Percentiles rank a stretch among this genome's conserved stretches.
These are phyloP conservation scores for Cenopis cana DNA, from an alignment of 2,888 invertebrate species.

Conservation along the genomic window DNA sequence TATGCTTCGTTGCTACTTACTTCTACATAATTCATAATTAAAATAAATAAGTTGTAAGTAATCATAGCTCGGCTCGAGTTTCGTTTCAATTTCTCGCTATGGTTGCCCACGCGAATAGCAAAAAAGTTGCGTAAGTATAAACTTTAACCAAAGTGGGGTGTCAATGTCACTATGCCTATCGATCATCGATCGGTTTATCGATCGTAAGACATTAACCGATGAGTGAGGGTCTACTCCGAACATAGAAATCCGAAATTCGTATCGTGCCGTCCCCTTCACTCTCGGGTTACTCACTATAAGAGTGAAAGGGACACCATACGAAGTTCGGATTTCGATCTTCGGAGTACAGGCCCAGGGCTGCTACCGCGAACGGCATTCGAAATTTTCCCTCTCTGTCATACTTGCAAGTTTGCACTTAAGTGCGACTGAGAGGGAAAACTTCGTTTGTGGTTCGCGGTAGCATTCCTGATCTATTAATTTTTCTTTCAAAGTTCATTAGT, in stretches of 20 bases:
- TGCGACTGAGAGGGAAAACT: too few species aligned
- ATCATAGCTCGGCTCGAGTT: not conserved
- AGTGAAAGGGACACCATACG: too few species aligned
- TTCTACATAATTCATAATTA: conserved; percentile 26
- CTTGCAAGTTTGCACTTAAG: too few species aligned
- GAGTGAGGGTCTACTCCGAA: too few species aligned
- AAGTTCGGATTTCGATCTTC: too few species aligned
- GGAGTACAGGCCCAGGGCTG: too few species aligned
- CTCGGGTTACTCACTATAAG: too few species aligned
- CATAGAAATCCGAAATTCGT: too few species aligned
- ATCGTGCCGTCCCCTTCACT: too few species aligned
- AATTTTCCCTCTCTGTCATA: too few species aligned
- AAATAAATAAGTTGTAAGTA: conserved; percentile 31
- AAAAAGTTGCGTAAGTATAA: not conserved
- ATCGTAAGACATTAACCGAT: not conserved
- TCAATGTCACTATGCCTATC: not conserved
- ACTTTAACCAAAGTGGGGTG: not conserved
- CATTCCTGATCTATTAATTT: not conserved
- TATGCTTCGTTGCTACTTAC: conserved; percentile 29
- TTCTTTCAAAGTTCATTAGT: not conserved
- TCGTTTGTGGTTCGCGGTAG: too few species aligned
- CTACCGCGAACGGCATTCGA: too few species aligned
- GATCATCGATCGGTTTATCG: not conserved
- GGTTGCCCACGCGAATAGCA: not conserved
- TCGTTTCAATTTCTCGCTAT: not conserved